A percentile compares a stretch with the other conserved stretches of the same genome.
Conservation (phyloP, 2,797 vertebrate genomes). For the Taenioides sp. region DNA sequence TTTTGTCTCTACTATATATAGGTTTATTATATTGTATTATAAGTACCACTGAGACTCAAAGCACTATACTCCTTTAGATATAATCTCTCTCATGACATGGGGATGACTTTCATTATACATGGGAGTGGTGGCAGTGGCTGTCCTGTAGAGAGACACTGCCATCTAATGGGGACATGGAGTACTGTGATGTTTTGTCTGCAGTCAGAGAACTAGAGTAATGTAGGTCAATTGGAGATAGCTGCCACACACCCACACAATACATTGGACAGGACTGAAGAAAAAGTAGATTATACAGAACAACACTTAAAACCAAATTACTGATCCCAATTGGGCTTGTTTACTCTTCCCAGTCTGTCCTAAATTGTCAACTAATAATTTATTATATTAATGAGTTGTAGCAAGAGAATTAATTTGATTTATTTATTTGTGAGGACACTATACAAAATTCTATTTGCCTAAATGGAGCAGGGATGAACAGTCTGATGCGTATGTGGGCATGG, state of each 20-base stretch:
- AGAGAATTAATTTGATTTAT: not conserved
- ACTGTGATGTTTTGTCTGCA: not conserved
- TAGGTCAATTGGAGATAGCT: not conserved
- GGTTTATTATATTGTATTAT: conserved; percentile 40
- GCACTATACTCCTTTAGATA: conserved; percentile 30
- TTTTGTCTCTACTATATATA: conserved; percentile 17
- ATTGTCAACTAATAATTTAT: not conserved
- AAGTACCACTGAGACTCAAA: conserved; percentile 11
- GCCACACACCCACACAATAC: not conserved
- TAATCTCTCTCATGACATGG: conserved; percentile 37
- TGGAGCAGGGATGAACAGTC: not conserved
- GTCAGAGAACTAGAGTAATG: not conserved
- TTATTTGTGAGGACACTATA: not conserved
- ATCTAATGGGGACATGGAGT: conserved; percentile 57
- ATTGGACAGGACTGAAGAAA: not conserved
- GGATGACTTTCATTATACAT: conserved; percentile 14
- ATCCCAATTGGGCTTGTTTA: not conserved
- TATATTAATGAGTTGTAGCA: not conserved
- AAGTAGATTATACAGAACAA: not conserved
- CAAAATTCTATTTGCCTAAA: not conserved
- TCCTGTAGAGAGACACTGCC: conserved; percentile 66
- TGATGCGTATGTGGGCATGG: not conserved
- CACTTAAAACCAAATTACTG: not conserved
- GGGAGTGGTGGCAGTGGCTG: conserved; percentile 39
- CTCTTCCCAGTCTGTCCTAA: not conserved